Conservation (phyloP, 2,888 invertebrate genomes). For the Phyllotreta cruciferae region DNA sequence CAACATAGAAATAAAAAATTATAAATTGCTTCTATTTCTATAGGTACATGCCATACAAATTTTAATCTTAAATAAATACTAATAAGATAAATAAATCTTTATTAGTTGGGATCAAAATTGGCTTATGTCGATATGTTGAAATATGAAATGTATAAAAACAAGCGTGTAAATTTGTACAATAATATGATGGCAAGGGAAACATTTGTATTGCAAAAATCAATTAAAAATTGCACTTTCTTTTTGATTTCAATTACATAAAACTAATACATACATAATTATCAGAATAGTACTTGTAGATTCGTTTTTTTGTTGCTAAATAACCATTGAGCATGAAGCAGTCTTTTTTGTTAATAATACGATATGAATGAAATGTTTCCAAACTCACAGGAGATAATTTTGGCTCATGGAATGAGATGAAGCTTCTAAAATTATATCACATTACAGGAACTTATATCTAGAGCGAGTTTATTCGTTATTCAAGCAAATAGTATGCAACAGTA, state of each 20-base stretch:
- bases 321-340: conserved; percentile 29
- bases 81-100: background rate
- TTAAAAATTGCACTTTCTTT: conserved; percentile 23
- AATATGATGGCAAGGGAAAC: conserved; percentile 26
- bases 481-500: background rate
- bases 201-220: conserved; percentile 8
- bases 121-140: background rate
- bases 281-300: too few relatives aligned
- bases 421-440: conserved; percentile 26
- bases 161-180: conserved; percentile 18
- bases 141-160: conserved; percentile 5
- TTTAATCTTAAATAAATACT: too few relatives aligned
- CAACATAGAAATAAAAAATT: too few relatives aligned
- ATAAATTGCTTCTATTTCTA: too few relatives aligned
- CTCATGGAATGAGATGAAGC: conserved; percentile 8
- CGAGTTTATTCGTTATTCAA: conserved; percentile 3
- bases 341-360: conserved; percentile 23
- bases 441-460: conserved; percentile 9
- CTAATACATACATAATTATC: too few relatives aligned
- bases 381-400: conserved; percentile 3
- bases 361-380: conserved; percentile 7
- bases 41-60: too few relatives aligned
- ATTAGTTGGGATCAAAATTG: background rate
- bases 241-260: background rate
- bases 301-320: conserved; percentile 1